These are phyloP conservation scores for Phaenicophaeus curvirostris DNA, from an alignment of 2,797 vertebrate species.

Conservation along the genomic window DNA sequence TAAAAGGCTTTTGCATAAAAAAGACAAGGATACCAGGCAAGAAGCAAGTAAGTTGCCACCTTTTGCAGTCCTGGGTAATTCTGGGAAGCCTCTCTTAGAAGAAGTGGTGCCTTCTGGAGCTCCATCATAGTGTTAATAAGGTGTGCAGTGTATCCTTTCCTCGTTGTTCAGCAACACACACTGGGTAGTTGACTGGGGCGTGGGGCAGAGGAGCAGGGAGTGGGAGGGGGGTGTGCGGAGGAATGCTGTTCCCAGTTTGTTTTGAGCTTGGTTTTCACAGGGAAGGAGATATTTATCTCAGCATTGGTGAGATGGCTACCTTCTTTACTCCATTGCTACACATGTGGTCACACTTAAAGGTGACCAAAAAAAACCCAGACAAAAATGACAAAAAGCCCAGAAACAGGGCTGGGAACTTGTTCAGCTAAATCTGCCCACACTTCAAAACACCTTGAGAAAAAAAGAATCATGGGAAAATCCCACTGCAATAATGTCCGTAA, in stretches of 20 bases:
- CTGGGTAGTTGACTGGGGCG: fast-evolving
- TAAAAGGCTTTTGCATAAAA: not conserved
- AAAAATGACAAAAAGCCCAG: too few species aligned
- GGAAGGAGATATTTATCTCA: not conserved
- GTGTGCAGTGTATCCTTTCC: too few species aligned
- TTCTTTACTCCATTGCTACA: not conserved
- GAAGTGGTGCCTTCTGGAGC: fast-evolving
- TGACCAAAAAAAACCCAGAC: not conserved
- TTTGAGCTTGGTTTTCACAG: fast-evolving
- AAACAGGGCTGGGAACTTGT: fast-evolving
- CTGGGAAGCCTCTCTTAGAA: not conserved
- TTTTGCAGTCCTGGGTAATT: not conserved
- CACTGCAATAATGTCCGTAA: not conserved
- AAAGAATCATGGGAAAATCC: not conserved
- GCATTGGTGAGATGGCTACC: not conserved
- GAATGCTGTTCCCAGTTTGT: not conserved
- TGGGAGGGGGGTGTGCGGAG: too few species aligned
- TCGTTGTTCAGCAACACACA: not conserved
- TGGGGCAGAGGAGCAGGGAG: too few species aligned
- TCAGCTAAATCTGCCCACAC: not conserved
- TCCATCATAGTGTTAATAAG: not conserved
- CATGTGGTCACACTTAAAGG: fast-evolving
- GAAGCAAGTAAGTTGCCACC: not conserved
- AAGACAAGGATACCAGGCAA: not conserved
- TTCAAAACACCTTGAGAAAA: not conserved